phyloP scores from a whole-genome alignment of 1,140 invertebrate species.

The Nixonia krombeini region DNA sequence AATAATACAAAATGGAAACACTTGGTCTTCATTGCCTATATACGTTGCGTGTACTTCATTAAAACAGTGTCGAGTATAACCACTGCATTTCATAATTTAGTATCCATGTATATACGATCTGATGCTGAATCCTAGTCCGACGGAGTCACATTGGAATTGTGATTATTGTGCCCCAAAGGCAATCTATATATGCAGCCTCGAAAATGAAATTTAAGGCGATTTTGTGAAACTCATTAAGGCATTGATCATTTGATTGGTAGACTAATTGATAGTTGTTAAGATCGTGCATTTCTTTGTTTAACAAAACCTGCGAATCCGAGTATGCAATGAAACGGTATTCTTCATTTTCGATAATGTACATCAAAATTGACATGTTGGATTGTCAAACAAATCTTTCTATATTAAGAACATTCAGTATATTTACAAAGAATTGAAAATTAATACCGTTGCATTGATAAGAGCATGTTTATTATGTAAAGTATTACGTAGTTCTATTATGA shows the following conservation, averaged over 20 bases:
- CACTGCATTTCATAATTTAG: no score
- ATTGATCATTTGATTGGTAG: slow-evolving; percentile 43
- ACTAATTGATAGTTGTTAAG: slow-evolving; percentile 31
- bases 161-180: slow-evolving; percentile 40
- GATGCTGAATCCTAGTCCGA: slow-evolving; percentile 69
- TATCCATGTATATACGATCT: slow-evolving; percentile 67
- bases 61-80: no score
- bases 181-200: slow-evolving; percentile 33
- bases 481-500: slow-evolving; percentile 62
- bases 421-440: slow-evolving; percentile 10
- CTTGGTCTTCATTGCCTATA: no score
- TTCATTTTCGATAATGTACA: slow-evolving; percentile 1
- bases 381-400: no score
- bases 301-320: slow-evolving; percentile 13
- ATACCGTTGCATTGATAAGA: slow-evolving; percentile 1
- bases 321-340: no score
- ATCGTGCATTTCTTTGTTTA: slow-evolving; percentile 26
- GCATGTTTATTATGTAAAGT: slow-evolving; percentile 57
- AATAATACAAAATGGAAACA: no score
- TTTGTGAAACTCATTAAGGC: slow-evolving; percentile 44
- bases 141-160: slow-evolving; percentile 57
- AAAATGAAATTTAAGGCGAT: slow-evolving; percentile 37
- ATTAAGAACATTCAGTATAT: no score
- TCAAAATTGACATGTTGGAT: no score
- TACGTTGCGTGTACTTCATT: no score